Evolutionary conservation across 2,888 invertebrate species (phyloP).

Genomic region (Cheilosia scutellata): DNA sequence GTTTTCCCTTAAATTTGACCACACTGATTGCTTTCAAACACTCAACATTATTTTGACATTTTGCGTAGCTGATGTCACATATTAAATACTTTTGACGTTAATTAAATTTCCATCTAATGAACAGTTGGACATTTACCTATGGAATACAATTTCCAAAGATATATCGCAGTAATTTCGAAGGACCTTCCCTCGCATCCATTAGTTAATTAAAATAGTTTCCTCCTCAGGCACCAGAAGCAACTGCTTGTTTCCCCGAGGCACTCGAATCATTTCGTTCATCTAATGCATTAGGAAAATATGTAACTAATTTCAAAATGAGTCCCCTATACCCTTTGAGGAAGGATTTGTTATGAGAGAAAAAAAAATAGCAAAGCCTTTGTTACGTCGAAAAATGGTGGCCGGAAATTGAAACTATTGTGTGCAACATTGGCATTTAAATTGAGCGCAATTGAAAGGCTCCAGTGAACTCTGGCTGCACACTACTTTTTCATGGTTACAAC

Average conservation of each 20-base stretch:
- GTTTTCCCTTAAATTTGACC: too few relatives aligned
- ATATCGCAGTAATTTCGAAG: neutral
- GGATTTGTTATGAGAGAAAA: neutral
- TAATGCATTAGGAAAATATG: constrained; percentile 47
- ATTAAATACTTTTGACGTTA: too few relatives aligned
- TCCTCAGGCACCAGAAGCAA: constrained; percentile 26
- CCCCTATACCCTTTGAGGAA: neutral
- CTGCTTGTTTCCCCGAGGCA: constrained; percentile 16
- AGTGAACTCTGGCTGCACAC: constrained; percentile 29
- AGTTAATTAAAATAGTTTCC: constrained; percentile 64
- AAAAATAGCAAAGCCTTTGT: neutral
- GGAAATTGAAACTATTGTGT: constrained; percentile 70
- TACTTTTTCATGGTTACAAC: constrained; percentile 36
- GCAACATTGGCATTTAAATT: constrained; percentile 58
- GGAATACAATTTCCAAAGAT: neutral
- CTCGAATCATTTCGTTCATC: constrained; percentile 31
- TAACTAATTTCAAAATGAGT: neutral
- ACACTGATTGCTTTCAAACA: too few relatives aligned
- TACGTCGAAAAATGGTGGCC: constrained; percentile 33
- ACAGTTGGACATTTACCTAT: neutral
- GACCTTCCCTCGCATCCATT: constrained; percentile 19
- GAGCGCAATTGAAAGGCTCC: constrained; percentile 30
- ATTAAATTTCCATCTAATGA: too few relatives aligned
- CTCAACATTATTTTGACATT: too few relatives aligned
- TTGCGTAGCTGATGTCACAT: too few relatives aligned